A percentile compares a stretch with the other conserved stretches of the same genome.
Evolutionary conservation across 2,113 vertebrate genomes (phyloP).

Genomic region (Capreolus pygargus): DNA sequence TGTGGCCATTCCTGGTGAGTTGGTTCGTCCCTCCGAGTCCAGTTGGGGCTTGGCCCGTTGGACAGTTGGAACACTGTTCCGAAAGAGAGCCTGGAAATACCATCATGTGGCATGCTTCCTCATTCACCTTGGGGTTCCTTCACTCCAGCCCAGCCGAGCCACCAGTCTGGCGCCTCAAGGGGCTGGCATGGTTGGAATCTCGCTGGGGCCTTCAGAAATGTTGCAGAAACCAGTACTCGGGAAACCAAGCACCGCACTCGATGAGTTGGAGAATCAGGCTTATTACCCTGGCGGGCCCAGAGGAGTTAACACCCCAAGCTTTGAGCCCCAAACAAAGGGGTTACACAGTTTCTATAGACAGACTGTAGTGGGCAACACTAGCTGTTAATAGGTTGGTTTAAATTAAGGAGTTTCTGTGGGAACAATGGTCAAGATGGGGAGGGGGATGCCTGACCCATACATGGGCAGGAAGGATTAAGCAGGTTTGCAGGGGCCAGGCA

Average conservation of each 20-base stretch:
- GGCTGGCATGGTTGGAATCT: background rate
- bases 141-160: rapidly evolving
- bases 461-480: background rate
- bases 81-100: rapidly evolving
- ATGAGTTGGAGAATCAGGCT: background rate
- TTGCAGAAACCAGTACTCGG: background rate
- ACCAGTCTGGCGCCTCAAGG: background rate
- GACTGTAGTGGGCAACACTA: background rate
- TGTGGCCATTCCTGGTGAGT: background rate
- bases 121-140: rapidly evolving
- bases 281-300: background rate
- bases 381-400: background rate
- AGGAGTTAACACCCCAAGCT: background rate
- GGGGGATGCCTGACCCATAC: background rate
- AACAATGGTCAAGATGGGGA: background rate
- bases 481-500: background rate
- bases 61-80: rapidly evolving
- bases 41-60: rapidly evolving
- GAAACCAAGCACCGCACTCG: background rate
- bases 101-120: rapidly evolving
- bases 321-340: background rate
- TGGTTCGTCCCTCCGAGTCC: rapidly evolving
- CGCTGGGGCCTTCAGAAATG: background rate
- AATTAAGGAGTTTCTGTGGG: background rate
- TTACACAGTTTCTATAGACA: background rate